These are phyloP conservation scores for Semicossyphus pulcher DNA, from an alignment of 2,113 vertebrate genomes.

Conservation along the genomic window DNA sequence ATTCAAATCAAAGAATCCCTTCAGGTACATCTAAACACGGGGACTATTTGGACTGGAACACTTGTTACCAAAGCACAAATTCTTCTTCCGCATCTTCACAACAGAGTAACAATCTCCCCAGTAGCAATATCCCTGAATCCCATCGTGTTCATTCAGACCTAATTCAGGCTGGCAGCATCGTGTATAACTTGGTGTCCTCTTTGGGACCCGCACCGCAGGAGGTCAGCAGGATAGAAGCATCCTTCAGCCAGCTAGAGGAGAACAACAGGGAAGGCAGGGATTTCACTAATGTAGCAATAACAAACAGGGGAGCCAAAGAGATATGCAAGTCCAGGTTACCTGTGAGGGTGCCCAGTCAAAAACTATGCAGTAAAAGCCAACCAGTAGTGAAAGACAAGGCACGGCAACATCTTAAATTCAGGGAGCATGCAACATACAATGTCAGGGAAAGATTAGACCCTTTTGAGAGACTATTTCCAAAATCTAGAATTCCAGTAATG, in stretches of 20 bases:
- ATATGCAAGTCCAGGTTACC: constrained; percentile 93
- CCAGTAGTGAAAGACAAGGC: constrained; percentile 75
- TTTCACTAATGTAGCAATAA: constrained; percentile 83
- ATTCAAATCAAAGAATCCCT: constrained; percentile 69
- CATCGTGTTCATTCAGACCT: constrained; percentile 67
- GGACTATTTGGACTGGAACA: constrained; percentile 72
- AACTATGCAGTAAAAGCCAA: constrained; percentile 81
- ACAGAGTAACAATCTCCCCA: constrained; percentile 85
- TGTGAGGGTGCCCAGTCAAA: constrained; percentile 85
- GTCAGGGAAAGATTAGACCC: constrained; percentile 81
- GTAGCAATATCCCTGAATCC: constrained; percentile 87
- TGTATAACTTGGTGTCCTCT: constrained; percentile 83
- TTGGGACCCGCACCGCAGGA: constrained; percentile 82
- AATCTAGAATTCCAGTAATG: constrained; percentile 93
- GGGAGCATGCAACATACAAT: constrained; percentile 43
- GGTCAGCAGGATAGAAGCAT: constrained; percentile 72
- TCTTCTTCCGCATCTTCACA: constrained; percentile 74
- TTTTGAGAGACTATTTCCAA: constrained; percentile 82
- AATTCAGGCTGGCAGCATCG: constrained; percentile 79
- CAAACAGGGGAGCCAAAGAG: constrained; percentile 83
- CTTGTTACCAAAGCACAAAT: constrained; percentile 72
- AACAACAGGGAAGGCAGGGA: constrained; percentile 77
- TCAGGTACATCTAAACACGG: constrained; percentile 83
- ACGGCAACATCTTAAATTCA: constrained; percentile 70
- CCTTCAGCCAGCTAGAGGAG: constrained; percentile 81